Evolutionary conservation across 2,888 invertebrate species (phyloP), one percentile per base, ranked within the genome.

Genomic region (Xestia sexstrigata): DNA sequence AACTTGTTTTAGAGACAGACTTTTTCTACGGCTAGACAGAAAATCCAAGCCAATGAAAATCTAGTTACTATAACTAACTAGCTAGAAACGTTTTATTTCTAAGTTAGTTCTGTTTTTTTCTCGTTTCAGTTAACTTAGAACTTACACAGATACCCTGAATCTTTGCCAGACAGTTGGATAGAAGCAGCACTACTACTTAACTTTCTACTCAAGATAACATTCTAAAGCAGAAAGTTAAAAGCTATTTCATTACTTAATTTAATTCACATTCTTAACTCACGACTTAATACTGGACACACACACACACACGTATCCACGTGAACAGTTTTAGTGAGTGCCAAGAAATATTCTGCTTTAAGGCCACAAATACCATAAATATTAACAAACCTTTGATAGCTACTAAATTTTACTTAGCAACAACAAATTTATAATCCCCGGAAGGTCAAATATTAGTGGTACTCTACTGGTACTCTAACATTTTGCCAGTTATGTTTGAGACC

Each of bases 231-330:
- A 78, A 80, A 76, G 70, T 74, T 78, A 81, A 84, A 87, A 82
- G 78, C 79, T 77, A 72, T 70, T 87, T 76, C 70, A 78, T 79
- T 87, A 81, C 78, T 84, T 75, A 74, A 87, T 81, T 78, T 66
- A 66, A 71, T 74, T 79, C 73, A 62, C 72, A 70, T 58, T 65
- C 67, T 70, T 74, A 69, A 71, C 55, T 68, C 58, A 45, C 45
- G 17, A 35, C 71, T 74, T 39, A 63, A 63, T 62, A 42, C 60
- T 67, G 42, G 1, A 42, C 42, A 42, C 42, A 23, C 39, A 42
- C 42, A 23, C 39, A 47, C 55, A 62, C 60, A 45, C 55, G 60
- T 5, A 26, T 47, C 1, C 11, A 23, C n/a, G 52, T 20, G 23
- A 30, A 15, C 39, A 47, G 71, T 47, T n/a, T 30, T 8, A 23